Evolutionary conservation across 2,797 vertebrate species (phyloP).

Genomic region (Characodon lateralis): DNA sequence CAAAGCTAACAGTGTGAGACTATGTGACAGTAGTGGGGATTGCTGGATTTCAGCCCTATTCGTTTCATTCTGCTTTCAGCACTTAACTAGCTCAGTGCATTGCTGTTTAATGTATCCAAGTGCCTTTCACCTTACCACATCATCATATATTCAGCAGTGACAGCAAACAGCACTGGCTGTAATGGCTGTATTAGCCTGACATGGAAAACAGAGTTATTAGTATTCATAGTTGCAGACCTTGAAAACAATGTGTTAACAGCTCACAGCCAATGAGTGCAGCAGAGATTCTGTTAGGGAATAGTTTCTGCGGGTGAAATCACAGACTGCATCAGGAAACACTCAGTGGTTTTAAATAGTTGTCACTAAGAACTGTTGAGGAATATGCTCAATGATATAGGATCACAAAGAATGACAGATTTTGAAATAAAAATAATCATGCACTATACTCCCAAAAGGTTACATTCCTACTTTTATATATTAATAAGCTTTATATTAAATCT

Average conservation of each 20-base stretch:
- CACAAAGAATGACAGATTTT: conserved; percentile 21
- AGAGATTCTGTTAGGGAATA: conserved; percentile 17
- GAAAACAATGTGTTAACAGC: conserved; percentile 26
- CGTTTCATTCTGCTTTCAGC: conserved; percentile 47
- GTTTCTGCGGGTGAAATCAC: conserved; percentile 35
- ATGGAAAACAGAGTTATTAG: conserved; percentile 50
- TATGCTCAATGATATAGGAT: conserved; percentile 4
- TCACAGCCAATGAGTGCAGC: conserved; percentile 19
- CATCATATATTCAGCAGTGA: conserved; percentile 42
- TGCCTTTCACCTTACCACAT: conserved; percentile 40
- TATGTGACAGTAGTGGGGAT: conserved; percentile 18
- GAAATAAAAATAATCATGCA: background rate
- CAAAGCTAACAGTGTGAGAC: background rate
- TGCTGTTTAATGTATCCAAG: conserved; percentile 52
- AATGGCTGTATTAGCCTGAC: conserved; percentile 53
- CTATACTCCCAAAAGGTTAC: background rate
- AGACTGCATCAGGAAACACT: conserved; percentile 3
- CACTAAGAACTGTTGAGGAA: conserved; percentile 2
- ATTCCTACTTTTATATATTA: background rate
- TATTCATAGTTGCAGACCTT: conserved; percentile 49
- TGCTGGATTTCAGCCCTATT: conserved; percentile 33
- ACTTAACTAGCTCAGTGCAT: conserved; percentile 47
- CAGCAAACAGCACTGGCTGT: conserved; percentile 46
- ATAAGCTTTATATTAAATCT: background rate
- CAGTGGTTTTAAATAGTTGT: conserved; percentile 23